phyloP scores from a whole-genome alignment of 2,797 vertebrate genomes.

The Microctenopoma steveboyesi region DNA sequence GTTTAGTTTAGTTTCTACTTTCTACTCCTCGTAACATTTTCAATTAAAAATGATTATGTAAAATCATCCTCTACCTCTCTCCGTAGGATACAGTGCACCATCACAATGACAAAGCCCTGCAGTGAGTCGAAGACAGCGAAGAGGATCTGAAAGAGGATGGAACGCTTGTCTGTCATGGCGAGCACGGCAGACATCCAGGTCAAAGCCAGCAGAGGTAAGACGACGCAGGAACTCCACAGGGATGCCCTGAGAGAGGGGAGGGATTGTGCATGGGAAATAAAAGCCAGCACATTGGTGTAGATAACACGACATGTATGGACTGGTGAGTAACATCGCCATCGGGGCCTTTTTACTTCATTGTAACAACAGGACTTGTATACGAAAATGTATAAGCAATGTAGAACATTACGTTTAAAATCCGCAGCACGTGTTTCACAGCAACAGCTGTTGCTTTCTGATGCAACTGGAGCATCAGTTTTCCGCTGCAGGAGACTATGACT shows the following conservation, averaged over 20 bases:
- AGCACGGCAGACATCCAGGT: conserved; percentile 99
- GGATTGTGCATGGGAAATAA: conserved; percentile 24
- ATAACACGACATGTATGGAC: conserved; percentile 21
- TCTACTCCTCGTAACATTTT: neutral
- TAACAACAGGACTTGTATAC: neutral
- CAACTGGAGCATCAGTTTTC: conserved; percentile 35
- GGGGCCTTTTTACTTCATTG: conserved; percentile 17
- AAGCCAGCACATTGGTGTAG: conserved; percentile 10
- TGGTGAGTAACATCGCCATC: conserved; percentile 27
- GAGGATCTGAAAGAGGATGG: conserved; percentile 99
- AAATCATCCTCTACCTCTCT: conserved; percentile 88
- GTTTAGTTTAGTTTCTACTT: neutral
- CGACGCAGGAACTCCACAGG: conserved; percentile 98
- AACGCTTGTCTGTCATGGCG: conserved; percentile 99
- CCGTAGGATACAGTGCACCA: conserved; percentile 98
- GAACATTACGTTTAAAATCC: conserved; percentile 13
- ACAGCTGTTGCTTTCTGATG: conserved; percentile 8
- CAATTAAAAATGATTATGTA: neutral
- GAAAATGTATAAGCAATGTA: conserved; percentile 5
- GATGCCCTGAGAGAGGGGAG: conserved; percentile 89
- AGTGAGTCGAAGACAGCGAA: conserved; percentile 99
- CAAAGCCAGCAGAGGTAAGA: conserved; percentile 95
- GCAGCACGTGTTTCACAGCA: neutral
- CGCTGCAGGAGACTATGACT: conserved; percentile 44
- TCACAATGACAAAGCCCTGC: conserved; percentile 99